Conservation (phyloP, 2,797 vertebrate species). For the Carapus acus region DNA sequence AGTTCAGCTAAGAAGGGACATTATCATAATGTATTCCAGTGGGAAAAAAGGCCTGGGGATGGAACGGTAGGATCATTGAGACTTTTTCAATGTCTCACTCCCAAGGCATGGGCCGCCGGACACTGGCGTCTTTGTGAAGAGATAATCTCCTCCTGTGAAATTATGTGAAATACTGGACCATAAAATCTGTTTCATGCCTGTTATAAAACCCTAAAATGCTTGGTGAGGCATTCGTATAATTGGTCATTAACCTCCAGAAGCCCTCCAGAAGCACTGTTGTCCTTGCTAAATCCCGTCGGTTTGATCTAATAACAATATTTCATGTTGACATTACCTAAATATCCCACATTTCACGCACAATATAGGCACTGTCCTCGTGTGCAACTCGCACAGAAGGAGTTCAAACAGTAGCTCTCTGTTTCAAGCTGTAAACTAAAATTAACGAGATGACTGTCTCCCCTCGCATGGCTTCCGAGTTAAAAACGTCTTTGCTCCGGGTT, state of each 20-base stretch:
- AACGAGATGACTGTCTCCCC: slow-evolving; percentile 22
- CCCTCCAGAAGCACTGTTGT: slow-evolving; percentile 64
- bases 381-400: slow-evolving; percentile 12
- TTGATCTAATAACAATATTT: slow-evolving; percentile 60
- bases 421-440: slow-evolving; percentile 23
- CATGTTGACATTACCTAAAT: slow-evolving; percentile 58
- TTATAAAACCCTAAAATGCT: slow-evolving; percentile 73
- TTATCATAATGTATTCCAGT: slow-evolving; percentile 63
- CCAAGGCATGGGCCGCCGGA: slow-evolving; percentile 52
- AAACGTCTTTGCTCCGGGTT: slow-evolving; percentile 42
- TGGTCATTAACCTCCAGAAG: slow-evolving; percentile 73
- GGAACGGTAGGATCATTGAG: slow-evolving; percentile 51
- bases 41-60: slow-evolving; percentile 42
- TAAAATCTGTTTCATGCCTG: slow-evolving; percentile 71
- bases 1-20: slow-evolving; percentile 50
- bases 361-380: slow-evolving; percentile 25
- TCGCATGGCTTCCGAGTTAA: slow-evolving; percentile 31
- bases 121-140: slow-evolving; percentile 60
- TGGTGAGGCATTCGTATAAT: slow-evolving; percentile 71
- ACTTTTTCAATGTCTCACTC: slow-evolving; percentile 55
- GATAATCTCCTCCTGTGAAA: slow-evolving; percentile 70
- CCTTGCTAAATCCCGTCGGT: slow-evolving; percentile 64
- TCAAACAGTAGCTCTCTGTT: slow-evolving; percentile 11
- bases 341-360: slow-evolving; percentile 30
- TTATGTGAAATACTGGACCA: slow-evolving; percentile 69